Evolutionary conservation across 1,140 invertebrate species (phyloP), one percentile per base, ranked within the genome.

Genomic region (Temnothorax curvispinosus): DNA sequence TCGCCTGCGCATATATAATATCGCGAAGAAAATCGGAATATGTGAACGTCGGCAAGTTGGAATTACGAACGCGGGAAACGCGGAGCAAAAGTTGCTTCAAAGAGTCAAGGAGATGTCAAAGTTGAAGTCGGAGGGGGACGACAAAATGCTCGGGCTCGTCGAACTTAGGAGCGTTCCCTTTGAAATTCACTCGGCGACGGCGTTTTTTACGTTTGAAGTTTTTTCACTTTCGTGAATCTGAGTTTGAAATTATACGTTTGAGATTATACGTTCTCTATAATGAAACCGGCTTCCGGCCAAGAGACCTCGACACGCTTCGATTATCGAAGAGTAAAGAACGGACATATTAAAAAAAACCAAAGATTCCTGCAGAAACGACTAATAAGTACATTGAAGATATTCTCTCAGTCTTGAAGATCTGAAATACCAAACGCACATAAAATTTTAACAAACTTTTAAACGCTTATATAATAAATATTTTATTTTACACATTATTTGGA

Each of bases 21-120:
- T 50, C 15, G 41, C 38, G 27, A 74, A 50, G 50, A 47, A 35
- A 47, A 44, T 27, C 56, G 27, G 21, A 21, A 47, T 18, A 13
- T 60, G 56, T 50, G 87, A 50, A 75, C 13, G 87, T 52, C 58
- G 78, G 65, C 50, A 84, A 67, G 78, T 58, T 65, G 56, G 15
- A 60, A 78, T 74, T 52, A 44, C 58, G 44, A 86, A 88, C 11
- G 44, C 50, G 65, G 50, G 88, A 75, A 80, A 47, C 27, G 13
- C 8, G 58, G 67, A 80, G 58, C 56, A 52, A 27, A 27, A 60
- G 41, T 69, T n/a, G 41, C 76, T 32, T 67, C 47, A 80, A 74
- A 80, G 81, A 77, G 71, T 72, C 60, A 56, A 56, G 58, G 50
- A 35, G 54, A 75, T 84, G 80, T 60, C 44, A 75, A 75, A 50